Percentiles rank a stretch among this genome's conserved stretches.
phyloP scores from a whole-genome alignment of 2,113 vertebrate species.

The Thryonomys swinderianus region DNA sequence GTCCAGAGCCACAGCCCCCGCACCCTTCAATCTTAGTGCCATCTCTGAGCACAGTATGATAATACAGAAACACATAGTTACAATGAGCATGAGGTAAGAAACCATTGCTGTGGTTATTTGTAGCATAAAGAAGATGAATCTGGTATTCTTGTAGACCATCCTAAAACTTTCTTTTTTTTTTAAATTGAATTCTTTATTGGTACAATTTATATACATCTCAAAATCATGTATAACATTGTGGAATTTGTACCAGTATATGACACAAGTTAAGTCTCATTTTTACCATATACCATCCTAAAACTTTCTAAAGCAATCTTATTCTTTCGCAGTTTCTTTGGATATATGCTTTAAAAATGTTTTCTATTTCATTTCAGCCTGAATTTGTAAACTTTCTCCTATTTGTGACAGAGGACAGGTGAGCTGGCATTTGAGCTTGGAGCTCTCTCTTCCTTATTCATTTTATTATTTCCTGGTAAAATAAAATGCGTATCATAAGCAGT shows the following conservation, averaged over 20 bases:
- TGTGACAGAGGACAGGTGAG: background rate
- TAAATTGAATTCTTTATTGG: too few relatives aligned
- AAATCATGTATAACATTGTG: too few relatives aligned
- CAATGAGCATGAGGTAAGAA: background rate
- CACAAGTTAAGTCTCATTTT: too few relatives aligned
- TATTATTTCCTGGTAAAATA: slow-evolving; percentile 1
- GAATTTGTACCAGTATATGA: too few relatives aligned
- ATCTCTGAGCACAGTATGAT: background rate
- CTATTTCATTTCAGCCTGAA: background rate
- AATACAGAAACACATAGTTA: background rate
- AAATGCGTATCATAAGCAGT: background rate
- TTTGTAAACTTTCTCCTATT: background rate
- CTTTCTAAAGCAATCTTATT: background rate
- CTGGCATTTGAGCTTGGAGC: background rate
- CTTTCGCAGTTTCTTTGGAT: background rate
- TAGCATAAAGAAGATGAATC: background rate
- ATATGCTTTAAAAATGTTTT: background rate
- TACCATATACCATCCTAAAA: background rate
- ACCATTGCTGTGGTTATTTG: background rate
- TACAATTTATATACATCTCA: too few relatives aligned
- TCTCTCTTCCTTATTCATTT: background rate
- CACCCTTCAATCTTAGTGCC: background rate
- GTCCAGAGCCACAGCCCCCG: background rate
- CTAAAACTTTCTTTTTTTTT: background rate
- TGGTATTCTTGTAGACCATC: background rate